Evolutionary conservation across 2,888 invertebrate species (phyloP).

Genomic region (Elmis aenea): DNA sequence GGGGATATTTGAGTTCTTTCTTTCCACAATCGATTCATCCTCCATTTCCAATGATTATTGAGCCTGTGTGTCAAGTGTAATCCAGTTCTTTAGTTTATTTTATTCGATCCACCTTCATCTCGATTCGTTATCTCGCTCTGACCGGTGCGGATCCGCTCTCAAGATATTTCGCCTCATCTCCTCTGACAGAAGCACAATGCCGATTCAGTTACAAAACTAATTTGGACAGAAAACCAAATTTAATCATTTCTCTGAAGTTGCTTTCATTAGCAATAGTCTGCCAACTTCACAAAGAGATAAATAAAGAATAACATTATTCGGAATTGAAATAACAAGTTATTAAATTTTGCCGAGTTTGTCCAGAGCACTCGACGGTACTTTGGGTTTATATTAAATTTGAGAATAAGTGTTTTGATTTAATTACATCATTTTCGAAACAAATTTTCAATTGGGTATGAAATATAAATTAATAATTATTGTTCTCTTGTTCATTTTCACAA

Average conservation of each 20-base stretch:
- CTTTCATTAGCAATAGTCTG: conserved; percentile 42
- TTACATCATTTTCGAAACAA: no score
- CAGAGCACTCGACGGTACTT: conserved; percentile 32
- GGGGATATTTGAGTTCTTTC: conserved; percentile 27
- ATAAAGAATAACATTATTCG: conserved; percentile 43
- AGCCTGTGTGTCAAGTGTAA: conserved; percentile 38
- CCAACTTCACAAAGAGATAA: conserved; percentile 39
- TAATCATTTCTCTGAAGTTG: conserved; percentile 41
- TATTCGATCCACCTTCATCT: conserved; percentile 23
- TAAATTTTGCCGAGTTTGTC: conserved; percentile 33
- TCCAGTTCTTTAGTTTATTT: conserved; percentile 34
- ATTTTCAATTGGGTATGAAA: no score
- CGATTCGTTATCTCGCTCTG: conserved; percentile 15
- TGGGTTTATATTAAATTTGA: conserved; percentile 43
- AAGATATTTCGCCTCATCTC: conserved; percentile 14
- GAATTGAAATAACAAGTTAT: conserved; percentile 43
- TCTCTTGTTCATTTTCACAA: no score
- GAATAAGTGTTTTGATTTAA: conserved; percentile 31
- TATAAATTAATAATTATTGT: no score
- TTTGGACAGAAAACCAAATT: conserved; percentile 43
- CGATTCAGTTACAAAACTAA: conserved; percentile 39
- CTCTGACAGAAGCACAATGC: conserved; percentile 25
- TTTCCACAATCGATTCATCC: conserved; percentile 31
- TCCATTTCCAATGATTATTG: conserved; percentile 35
- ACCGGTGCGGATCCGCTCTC: conserved; percentile 4